These are phyloP conservation scores for Ophraella communa DNA, from an alignment of 2,888 invertebrate species.

Conservation along the genomic window DNA sequence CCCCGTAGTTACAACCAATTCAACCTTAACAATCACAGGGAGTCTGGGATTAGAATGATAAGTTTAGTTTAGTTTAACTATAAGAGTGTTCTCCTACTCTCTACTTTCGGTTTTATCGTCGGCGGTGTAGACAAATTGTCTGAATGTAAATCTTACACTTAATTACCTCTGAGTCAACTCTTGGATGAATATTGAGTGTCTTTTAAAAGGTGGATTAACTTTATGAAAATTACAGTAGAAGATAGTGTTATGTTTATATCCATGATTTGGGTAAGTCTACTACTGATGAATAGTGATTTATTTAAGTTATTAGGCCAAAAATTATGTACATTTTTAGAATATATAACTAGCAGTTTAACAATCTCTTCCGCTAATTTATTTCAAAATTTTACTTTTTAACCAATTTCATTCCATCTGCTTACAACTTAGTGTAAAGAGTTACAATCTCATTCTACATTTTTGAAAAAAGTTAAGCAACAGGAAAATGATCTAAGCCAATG, in stretches of 20 bases:
- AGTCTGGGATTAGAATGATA: constrained; percentile 7
- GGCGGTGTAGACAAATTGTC: neutral
- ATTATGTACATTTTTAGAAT: neutral
- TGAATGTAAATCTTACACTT: constrained; percentile 4
- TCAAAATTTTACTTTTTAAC: too few species aligned
- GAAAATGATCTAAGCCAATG: too few species aligned
- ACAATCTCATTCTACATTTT: too few species aligned
- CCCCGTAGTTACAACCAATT: constrained; percentile 1
- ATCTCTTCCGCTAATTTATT: too few species aligned
- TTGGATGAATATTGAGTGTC: neutral
- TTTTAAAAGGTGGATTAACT: neutral
- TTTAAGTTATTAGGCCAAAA: neutral
- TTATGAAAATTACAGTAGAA: neutral
- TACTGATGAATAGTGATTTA: neutral
- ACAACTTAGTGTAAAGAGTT: too few species aligned
- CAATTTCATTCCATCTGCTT: too few species aligned
- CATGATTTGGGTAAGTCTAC: constrained; percentile 2
- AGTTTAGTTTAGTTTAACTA: too few species aligned
- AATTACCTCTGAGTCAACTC: neutral
- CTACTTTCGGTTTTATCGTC: neutral
- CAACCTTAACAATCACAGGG: neutral
- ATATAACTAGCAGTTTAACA: too few species aligned
- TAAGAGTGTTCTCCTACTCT: neutral
- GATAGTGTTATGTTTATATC: constrained; percentile 11
- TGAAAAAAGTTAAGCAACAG: too few species aligned